phyloP scores from a whole-genome alignment of 2,797 vertebrate genomes.

The Nyctalus aviator region DNA sequence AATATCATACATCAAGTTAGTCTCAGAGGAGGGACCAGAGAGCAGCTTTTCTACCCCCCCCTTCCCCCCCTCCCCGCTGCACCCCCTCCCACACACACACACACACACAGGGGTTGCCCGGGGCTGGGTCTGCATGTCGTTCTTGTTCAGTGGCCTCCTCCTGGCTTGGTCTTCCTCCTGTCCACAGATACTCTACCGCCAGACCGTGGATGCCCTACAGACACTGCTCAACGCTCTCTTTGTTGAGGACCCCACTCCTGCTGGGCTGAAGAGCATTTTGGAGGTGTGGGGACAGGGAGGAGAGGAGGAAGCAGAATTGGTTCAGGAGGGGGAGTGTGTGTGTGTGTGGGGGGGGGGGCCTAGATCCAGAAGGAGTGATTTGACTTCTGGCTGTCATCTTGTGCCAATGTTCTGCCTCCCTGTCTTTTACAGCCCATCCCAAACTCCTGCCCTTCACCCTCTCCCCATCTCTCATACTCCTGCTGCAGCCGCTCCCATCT shows the following conservation, averaged over 20 bases:
- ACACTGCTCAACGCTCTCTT: constrained; percentile 74
- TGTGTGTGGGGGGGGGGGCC: no score
- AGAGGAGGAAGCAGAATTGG: background rate
- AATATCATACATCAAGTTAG: background rate
- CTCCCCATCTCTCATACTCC: accelerated
- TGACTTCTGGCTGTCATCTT: background rate
- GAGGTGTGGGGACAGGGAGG: constrained; percentile 52
- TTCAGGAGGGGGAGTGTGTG: background rate
- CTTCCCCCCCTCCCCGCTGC: no score
- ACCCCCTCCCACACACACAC: no score
- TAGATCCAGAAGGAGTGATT: background rate
- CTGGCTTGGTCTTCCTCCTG: background rate
- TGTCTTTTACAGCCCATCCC: background rate
- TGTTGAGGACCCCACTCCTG: constrained; percentile 72
- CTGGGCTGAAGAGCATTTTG: constrained; percentile 77
- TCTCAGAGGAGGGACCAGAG: background rate
- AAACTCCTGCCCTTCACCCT: no score
- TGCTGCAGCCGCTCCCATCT: accelerated
- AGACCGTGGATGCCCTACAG: constrained; percentile 78
- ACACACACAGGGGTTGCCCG: background rate
- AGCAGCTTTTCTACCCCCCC: background rate
- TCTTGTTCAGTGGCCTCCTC: no score
- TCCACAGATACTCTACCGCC: constrained; percentile 70
- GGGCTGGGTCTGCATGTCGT: background rate
- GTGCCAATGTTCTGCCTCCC: background rate